Base-by-base conservation (phyloP, 1,140 invertebrate species). In the Tetramorium simillimum region DNA sequence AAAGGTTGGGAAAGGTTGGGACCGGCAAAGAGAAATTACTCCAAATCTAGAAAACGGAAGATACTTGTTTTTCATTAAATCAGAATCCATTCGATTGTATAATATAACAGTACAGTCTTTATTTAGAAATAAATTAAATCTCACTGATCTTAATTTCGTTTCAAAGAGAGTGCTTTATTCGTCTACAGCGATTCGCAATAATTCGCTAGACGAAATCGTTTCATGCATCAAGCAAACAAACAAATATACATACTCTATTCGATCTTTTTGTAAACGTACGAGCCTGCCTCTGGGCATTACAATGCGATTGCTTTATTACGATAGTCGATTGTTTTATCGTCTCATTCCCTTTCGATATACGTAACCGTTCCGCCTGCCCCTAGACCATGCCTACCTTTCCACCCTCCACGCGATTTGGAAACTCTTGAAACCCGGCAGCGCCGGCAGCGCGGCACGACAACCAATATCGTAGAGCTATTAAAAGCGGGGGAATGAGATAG, bases 391-490 rank as follows among this genome's bases (percentile, higher is more conserved):
- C 69, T 40, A 69, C 18, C 69, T 40, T 53, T 56, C 16, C 49
- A 67, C 4, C 21, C 6, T 56, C 14, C 62, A 40, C 43, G 70
- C 73, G 82, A 89, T 67, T 67, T 49, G 37, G 76, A 89, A 89
- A 89, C 63, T 65, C 51, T 24, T 46, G 56, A 73, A 21, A 24
- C 24, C 28, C 60, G n/a, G 21, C 56, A 73, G 21, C 60, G 75
- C 56, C 62, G 76, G 69, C 84, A 84, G 49, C 75, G 73, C 73
- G 24, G 51, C 51, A 84, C 86, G 76, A 89, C 86, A 82, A 82
- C 85, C 87, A 90, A 91, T 90, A 89, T 88, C 40, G 67, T 77
- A 28, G 65, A 43, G 75, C 87, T 82, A 88, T 91, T 87, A 90
- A 86, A 85, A 69, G 62, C 58, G 9, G 60, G 65, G 53, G 33